phyloP scores from a whole-genome alignment of 2,797 vertebrate genomes.

The Lacerta viridis region DNA sequence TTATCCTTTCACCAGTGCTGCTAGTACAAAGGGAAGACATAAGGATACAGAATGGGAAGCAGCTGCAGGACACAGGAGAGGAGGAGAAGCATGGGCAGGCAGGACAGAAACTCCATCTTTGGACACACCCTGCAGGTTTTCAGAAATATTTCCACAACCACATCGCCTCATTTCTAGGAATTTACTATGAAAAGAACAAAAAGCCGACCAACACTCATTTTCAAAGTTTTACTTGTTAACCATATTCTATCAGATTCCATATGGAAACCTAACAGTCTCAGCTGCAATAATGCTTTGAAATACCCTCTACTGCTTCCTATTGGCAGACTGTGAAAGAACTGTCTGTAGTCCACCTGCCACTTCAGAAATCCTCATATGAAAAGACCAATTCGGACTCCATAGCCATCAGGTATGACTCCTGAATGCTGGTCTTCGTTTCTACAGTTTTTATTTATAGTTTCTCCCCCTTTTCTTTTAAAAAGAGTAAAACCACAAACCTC shows the following conservation, averaged over 20 bases:
- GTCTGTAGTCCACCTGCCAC: not conserved
- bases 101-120: not conserved
- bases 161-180: not conserved
- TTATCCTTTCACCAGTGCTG: not conserved
- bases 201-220: not conserved
- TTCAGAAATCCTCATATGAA: not conserved
- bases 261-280: not conserved
- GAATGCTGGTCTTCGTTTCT: not conserved
- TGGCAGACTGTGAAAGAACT: not conserved
- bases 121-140: too few relatives aligned
- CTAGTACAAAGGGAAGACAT: not conserved
- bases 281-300: slow-evolving; percentile 37
- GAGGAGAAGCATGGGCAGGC: not conserved
- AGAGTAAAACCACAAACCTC: slow-evolving; percentile 10
- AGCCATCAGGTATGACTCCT: not conserved
- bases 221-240: not conserved
- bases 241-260: not conserved
- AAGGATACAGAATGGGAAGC: not conserved
- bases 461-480: not conserved
- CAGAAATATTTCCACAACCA: not conserved
- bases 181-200: not conserved
- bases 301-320: not conserved
- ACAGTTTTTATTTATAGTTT: not conserved
- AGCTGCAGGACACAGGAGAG: not conserved
- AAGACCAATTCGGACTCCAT: not conserved